These are phyloP conservation scores for Drosophila bocqueti DNA, from an alignment of 1,140 invertebrate genomes.

Conservation along the genomic window DNA sequence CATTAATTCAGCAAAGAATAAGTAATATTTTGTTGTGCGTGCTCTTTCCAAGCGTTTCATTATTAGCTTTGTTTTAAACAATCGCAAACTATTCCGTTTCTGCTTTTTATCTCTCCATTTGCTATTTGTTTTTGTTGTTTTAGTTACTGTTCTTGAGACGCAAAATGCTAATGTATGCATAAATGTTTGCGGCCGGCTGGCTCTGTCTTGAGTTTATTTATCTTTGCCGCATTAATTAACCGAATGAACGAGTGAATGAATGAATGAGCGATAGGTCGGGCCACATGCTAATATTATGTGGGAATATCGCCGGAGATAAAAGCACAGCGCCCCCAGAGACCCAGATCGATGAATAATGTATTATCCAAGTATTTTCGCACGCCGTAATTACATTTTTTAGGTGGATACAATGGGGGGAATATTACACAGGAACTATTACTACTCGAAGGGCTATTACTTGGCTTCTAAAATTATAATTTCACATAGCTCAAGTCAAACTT, in stretches of 20 bases:
- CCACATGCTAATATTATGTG: conserved; percentile 76
- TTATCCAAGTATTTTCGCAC: conserved; percentile 65
- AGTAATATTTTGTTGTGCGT: conserved; percentile 30
- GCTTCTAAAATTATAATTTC: not conserved
- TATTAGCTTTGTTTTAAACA: conserved; percentile 62
- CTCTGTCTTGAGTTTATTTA: conserved; percentile 62
- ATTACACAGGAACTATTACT: not conserved
- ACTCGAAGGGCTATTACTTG: not conserved
- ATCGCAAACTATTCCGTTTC: conserved; percentile 60
- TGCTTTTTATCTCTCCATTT: conserved; percentile 25
- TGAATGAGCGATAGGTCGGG: conserved; percentile 41
- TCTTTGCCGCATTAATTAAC: conserved; percentile 77
- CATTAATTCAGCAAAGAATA: conserved; percentile 10
- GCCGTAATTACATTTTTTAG: conserved; percentile 46
- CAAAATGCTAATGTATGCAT: conserved; percentile 73
- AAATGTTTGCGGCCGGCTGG: conserved; percentile 41
- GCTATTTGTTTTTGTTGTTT: conserved; percentile 32
- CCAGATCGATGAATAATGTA: conserved; percentile 68
- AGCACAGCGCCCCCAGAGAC: conserved; percentile 8
- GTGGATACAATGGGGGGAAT: conserved; percentile 16
- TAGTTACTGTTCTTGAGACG: conserved; percentile 37
- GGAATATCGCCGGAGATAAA: conserved; percentile 47
- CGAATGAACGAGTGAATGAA: conserved; percentile 47
- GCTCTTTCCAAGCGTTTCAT: conserved; percentile 23
- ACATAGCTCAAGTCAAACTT: not conserved